Evolutionary conservation across 2,888 invertebrate genomes (phyloP), one percentile per base, ranked within the genome.

Genomic region (Clivina fossor): DNA sequence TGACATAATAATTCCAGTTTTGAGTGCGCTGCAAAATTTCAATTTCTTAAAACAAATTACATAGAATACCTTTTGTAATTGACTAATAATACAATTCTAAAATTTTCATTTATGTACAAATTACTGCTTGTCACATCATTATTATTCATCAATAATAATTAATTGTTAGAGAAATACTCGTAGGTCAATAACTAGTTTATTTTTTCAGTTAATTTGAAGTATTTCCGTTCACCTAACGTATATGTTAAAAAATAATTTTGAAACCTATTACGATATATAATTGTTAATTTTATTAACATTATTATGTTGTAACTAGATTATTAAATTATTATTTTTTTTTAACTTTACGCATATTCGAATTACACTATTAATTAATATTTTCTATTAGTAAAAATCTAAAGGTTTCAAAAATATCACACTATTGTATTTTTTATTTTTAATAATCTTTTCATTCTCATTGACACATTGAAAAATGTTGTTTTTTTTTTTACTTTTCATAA

Each of bases 381-480:
- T 44, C 53, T 53, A 53, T 19, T 35, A 55, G 55, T 55, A 55
- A 55, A 55, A 55, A 55, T 55, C 55, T 55, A 55, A 55, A 55
- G 55, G 55, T 55, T 55, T 55, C 55, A 55, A 55, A 55, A 55
- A 55, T 55, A 55, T 55, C 55, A 55, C 54, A 49, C 53, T 53
- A 53, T 53, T 53, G 53, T 53, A 16, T 38, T 37, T 9, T 38
- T 18, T 38, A n/a, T 38, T 9, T 38, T 18, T 11, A 9, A 26
- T n/a, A 19, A 26, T n/a, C 26, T 55, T 47, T 18, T 55, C 44
- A 35, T 44, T 37, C 47, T 55, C 55, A 55, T 55, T 55, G 55
- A 55, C 55, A 55, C 55, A 55, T 51, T 41, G 43, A 51, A n/a
- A n/a, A 51, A 41, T 54, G 46, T 46, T 55, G 30, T 47, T 47